Base-by-base conservation (phyloP, 2,888 invertebrate species). In the Apamea anceps region DNA sequence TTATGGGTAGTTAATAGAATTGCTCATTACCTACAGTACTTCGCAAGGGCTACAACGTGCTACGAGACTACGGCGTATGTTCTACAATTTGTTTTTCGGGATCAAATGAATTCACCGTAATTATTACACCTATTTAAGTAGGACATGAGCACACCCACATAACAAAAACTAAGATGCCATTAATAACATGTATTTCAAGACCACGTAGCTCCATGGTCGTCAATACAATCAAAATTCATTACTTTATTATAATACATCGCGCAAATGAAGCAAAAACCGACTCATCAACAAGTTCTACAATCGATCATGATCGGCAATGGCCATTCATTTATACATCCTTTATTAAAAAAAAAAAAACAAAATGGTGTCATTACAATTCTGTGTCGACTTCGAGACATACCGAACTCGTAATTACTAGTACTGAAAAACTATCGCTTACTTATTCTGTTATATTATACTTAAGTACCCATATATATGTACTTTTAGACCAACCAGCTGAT, bases 401-500 rank as follows among this genome's bases (percentile, higher is more conserved):
- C 79, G 42, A 68, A 70, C 48, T 67, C 32, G 71, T 80, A 87
- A 86, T 89, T 78, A 78, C 68, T 78, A 57, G 25, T 70, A 25
- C 72, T 85, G 78, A 85, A 87, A 88, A 85, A 84, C 80, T 79
- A 72, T 42, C 37, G 42, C 32, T 54, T 62, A 51, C 25, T 37
- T 48, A 42, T 66, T 74, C 25, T 65, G 12, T 63, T 68, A 32
- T 62, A 73, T 51, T 54, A 63, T 45, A 45, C 15, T 32, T 18
- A 37, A 48, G 4, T 62, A 77, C 10, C 67, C 4, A 5, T 68
- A 77, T 48, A 42, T 77, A 77, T 62, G 51, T 80, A 72, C 57
- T 67, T 71, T 70, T 81, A 73, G 75, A 84, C 91, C 90, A 90
- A 90, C 91, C 75, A 72, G 85, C 70, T 79, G 75, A 73, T 80